These are phyloP conservation scores for Drosophila nikananu DNA, from an alignment of 1,140 invertebrate genomes.

Conservation along the genomic window DNA sequence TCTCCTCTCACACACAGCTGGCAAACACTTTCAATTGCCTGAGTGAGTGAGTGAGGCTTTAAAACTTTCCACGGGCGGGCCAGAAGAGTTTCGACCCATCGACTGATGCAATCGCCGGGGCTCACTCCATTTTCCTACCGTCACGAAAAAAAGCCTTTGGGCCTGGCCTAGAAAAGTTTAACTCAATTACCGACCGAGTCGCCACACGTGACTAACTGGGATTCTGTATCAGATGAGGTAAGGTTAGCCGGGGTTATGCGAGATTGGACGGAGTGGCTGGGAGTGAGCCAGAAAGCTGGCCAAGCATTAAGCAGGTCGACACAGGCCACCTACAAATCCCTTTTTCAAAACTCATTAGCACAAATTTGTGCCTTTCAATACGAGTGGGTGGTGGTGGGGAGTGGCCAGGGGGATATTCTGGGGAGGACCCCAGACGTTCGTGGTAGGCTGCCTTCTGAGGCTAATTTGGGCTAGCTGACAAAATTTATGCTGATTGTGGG, in stretches of 20 bases:
- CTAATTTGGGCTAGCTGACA: slow-evolving; percentile 56
- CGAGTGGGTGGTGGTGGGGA: slow-evolving; percentile 14
- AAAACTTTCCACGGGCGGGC: slow-evolving; percentile 61
- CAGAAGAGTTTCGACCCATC: slow-evolving; percentile 45
- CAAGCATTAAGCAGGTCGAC: slow-evolving; percentile 68
- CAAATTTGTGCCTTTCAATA: slow-evolving; percentile 80
- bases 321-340: slow-evolving; percentile 65
- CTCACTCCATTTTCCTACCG: slow-evolving; percentile 14
- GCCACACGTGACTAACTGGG: slow-evolving; percentile 72
- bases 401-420: slow-evolving; percentile 3
- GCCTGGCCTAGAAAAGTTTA: slow-evolving; percentile 80
- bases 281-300: slow-evolving; percentile 58
- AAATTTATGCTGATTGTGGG: slow-evolving; percentile 83
- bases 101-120: slow-evolving; percentile 70
- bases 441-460: slow-evolving; percentile 20
- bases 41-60: slow-evolving; percentile 32
- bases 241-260: slow-evolving; percentile 32
- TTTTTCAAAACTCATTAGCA: slow-evolving; percentile 83
- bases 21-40: slow-evolving; percentile 54
- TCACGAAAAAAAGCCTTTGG: slow-evolving; percentile 49
- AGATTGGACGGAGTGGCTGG: slow-evolving; percentile 4
- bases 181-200: slow-evolving; percentile 70
- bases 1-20: slow-evolving; percentile 22
- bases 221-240: slow-evolving; percentile 48
- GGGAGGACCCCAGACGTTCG: not conserved